Conservation (phyloP, 1,140 invertebrate genomes). For the Dreissena polymorpha region DNA sequence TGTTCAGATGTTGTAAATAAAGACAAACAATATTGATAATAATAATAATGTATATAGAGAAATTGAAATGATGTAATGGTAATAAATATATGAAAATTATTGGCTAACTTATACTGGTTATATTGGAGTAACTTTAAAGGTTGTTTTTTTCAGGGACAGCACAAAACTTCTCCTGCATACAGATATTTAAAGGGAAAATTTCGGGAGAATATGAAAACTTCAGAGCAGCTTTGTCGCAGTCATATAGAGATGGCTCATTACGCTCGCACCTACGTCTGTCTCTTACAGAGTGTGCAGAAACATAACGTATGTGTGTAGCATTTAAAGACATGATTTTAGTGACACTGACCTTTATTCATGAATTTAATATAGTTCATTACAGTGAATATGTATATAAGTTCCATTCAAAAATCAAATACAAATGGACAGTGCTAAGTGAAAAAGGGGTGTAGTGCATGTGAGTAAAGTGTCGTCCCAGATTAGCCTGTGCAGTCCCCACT, state of each 20-base stretch:
- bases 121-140: too few species aligned
- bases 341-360: background rate
- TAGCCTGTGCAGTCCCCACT: too few species aligned
- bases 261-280: constrained; percentile 87
- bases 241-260: constrained; percentile 87
- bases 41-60: too few species aligned
- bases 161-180: constrained; percentile 33
- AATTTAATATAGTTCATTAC: background rate
- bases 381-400: background rate
- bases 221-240: constrained; percentile 89
- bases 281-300: constrained; percentile 85
- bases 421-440: too few species aligned
- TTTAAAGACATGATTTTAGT: background rate
- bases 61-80: too few species aligned
- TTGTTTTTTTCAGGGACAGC: background rate
- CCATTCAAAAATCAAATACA: too few species aligned
- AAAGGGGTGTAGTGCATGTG: too few species aligned
- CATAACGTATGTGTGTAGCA: constrained; percentile 78
- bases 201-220: constrained; percentile 87
- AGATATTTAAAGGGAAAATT: constrained; percentile 86
- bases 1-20: too few species aligned
- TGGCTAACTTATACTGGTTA: too few species aligned
- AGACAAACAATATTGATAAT: too few species aligned
- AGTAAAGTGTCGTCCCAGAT: too few species aligned
- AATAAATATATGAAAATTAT: too few species aligned